Percentiles rank a stretch among this genome's conserved stretches.
These are phyloP conservation scores for Perca flavescens DNA, from an alignment of 2,113 vertebrate species.

Conservation along the genomic window DNA sequence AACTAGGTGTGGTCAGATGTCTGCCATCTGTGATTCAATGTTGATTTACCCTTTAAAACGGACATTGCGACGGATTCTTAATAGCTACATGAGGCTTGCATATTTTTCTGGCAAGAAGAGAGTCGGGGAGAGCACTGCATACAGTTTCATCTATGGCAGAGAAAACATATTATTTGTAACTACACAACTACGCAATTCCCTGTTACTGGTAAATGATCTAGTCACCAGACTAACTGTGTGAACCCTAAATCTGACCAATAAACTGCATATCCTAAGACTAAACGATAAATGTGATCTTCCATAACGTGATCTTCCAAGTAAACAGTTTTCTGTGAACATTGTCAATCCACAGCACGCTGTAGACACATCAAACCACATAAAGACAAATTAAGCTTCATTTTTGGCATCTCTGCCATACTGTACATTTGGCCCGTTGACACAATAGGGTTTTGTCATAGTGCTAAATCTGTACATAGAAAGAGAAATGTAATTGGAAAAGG, in stretches of 20 bases:
- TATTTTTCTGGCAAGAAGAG: neutral
- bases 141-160: neutral
- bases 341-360: slow-evolving; percentile 2
- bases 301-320: neutral
- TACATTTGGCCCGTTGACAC: slow-evolving; percentile 40
- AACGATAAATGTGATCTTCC: slow-evolving; percentile 22
- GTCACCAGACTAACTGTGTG: neutral
- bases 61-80: slow-evolving; percentile 10
- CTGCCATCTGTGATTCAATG: neutral
- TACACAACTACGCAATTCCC: neutral
- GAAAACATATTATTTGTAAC: neutral
- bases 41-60: slow-evolving; percentile 29
- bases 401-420: slow-evolving; percentile 25
- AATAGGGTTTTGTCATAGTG: slow-evolving; percentile 49
- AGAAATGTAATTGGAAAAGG: neutral
- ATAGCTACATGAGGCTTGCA: neutral
- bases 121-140: neutral
- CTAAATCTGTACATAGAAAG: slow-evolving; percentile 30
- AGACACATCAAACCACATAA: slow-evolving; percentile 22
- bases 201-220: neutral
- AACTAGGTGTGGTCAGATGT: slow-evolving; percentile 27
- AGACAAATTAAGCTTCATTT: slow-evolving; percentile 47
- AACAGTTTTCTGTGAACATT: slow-evolving; percentile 21
- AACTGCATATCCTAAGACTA: neutral
- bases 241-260: neutral